Base-by-base conservation (phyloP, 2,888 invertebrate genomes). In the Alsophila aescularia region DNA sequence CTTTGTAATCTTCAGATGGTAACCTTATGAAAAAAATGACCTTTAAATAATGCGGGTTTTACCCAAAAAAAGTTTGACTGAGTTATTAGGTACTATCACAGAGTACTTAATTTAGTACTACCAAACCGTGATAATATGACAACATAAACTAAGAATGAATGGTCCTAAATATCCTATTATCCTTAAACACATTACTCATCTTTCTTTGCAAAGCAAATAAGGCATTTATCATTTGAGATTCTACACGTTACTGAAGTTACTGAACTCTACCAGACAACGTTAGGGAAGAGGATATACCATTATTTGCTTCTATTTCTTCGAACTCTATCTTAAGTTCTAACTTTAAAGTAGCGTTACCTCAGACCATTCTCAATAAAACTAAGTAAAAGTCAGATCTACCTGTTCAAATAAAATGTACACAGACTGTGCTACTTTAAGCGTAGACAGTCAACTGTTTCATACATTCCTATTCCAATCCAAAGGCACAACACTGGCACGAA, bases 401-500 rank as follows among this genome's bases (percentile, higher is more conserved):
- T 56, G 55, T 51, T 57, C 58, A 62, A 62, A 61, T 55, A 61
- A 57, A 36, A 56, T 45, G 48, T 57, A 62, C 58, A 57, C 54
- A 39, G 36, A 16, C 52, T 43, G 48, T 44, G 41, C 52, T 55
- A 54, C 49, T 54, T 45, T 47, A 29, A 47, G 42, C 40, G 49
- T 41, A 56, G 44, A 56, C 52, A 54, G 21, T 39, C 39, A 44
- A 56, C 45, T 49, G 39, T 49, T 50, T n/a, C 12, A 45, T 8
- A 34, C 50, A 52, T 42, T 51, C 40, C 41, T 43, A 39, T 55
- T 34, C 50, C 53, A 55, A 56, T 54, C 49, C 53, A 48, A 47
- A 51, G 37, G 45, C 62, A 61, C 61, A 51, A 45, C 65, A 63
- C 65, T 66, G 65, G 65, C 65, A 63, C 63, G n/a, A n/a, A 56